Conservation (phyloP, 2,797 vertebrate genomes). For the Crocodylus rhombifer region DNA sequence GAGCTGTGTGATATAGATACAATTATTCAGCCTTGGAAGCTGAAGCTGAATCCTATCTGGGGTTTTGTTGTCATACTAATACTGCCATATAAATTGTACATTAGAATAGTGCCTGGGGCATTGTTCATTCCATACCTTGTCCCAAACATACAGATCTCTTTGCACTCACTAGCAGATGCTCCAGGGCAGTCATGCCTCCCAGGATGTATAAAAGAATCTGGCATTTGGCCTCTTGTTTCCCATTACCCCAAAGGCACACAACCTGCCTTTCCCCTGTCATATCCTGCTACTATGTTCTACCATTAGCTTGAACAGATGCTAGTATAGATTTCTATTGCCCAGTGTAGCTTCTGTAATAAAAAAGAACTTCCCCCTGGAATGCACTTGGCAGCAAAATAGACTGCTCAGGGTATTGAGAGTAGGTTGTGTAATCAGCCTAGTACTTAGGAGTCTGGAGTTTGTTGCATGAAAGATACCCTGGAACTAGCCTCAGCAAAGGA, state of each 20-base stretch:
- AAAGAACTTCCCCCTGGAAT: neutral
- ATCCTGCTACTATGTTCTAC: neutral
- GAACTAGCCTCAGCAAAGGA: too few species aligned
- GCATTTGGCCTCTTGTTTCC: rapidly evolving
- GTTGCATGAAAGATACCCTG: neutral
- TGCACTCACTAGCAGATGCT: neutral
- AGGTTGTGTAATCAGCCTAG: neutral
- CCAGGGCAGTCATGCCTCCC: neutral
- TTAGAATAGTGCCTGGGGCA: neutral
- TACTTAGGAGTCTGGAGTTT: neutral
- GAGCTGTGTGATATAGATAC: rapidly evolving
- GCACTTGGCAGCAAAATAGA: neutral
- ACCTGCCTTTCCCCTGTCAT: neutral
- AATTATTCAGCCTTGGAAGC: neutral
- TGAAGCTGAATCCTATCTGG: neutral
- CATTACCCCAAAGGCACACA: neutral
- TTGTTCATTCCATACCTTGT: neutral
- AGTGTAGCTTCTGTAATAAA: too few species aligned
- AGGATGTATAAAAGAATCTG: neutral
- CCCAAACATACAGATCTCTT: neutral
- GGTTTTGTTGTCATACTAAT: slow-evolving; percentile 9
- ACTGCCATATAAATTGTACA: neutral
- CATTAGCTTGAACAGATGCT: neutral
- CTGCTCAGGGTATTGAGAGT: neutral
- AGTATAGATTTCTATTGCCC: rapidly evolving